Evolutionary conservation across 2,113 vertebrate species (phyloP), one percentile per base, ranked within the genome.

Genomic region (Megaceryle maxima): DNA sequence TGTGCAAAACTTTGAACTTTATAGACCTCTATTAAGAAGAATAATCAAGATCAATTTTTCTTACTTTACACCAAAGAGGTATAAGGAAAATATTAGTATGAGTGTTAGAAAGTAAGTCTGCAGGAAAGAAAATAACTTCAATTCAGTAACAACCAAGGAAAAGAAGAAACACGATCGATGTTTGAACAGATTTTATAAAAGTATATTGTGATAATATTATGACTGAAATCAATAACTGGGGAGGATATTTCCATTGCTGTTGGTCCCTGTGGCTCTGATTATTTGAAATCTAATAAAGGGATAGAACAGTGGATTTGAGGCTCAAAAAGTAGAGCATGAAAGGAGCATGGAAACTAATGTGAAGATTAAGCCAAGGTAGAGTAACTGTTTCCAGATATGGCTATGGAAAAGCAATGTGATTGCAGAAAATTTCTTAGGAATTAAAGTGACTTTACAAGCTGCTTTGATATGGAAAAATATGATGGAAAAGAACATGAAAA

Each of bases 381-480:
- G 46, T 88, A 91, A 84, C 37, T 83, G 7, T 74, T 96, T 81
- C 77, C 77, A 90, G 62, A 75, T 72, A 95, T 5, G 33, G 20
- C 51, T 92, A 5, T 75, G 48, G 51, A 94, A 91, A 95, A 75
- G 33, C 63, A 48, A 75, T 84, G 73, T 72, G 73, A 64, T 68
- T 78, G 48, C 68, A 96, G 57, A 87, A 82, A 89, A 94, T 79
- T 80, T 90, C 33, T 75, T 87, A 95, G 69, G 69, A 87, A 87
- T 92, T 67, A 70, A 63, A 80, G 17, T 84, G 48, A 84, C 48
- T 94, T 95, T 95, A 64, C 56, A 91, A 60, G 25, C 37, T 94
- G 10, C 60, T 95, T 91, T 91, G 57, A 75, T 72, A 76, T 48
- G 48, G 73, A 89, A 84, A 92, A 96, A 41, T 72, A 79, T 10